These are phyloP conservation scores for Ametastegia equiseti DNA, from an alignment of 2,888 invertebrate species.

Conservation along the genomic window DNA sequence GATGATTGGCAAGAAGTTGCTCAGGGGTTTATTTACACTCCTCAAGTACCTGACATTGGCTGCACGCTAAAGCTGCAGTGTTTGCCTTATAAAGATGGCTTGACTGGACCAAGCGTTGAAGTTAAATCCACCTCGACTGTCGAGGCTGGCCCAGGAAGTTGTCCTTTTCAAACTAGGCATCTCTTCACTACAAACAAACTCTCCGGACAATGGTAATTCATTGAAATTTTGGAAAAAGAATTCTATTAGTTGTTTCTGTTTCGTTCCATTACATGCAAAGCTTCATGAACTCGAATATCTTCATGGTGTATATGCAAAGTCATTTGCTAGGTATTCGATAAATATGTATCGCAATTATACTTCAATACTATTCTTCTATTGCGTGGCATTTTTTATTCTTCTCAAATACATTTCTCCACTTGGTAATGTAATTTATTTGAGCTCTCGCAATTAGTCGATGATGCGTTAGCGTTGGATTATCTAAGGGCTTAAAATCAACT, in stretches of 20 bases:
- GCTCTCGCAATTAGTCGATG: too few species aligned
- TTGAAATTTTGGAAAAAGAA: neutral
- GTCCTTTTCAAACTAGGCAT: slow-evolving; percentile 91
- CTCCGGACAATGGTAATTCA: slow-evolving; percentile 78
- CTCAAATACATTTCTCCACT: neutral
- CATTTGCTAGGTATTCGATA: neutral
- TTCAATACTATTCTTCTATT: neutral
- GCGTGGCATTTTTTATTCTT: neutral
- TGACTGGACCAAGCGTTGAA: slow-evolving; percentile 81
- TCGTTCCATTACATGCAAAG: too few species aligned
- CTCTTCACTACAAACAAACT: slow-evolving; percentile 81
- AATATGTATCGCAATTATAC: neutral
- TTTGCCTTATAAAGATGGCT: slow-evolving; percentile 77
- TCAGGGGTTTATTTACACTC: slow-evolving; percentile 80
- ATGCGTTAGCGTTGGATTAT: too few species aligned
- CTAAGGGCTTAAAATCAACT: neutral
- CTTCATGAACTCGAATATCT: too few species aligned
- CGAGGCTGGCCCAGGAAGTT: slow-evolving; percentile 86
- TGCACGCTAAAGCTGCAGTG: slow-evolving; percentile 82
- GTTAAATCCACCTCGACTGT: slow-evolving; percentile 80
- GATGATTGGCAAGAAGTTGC: slow-evolving; percentile 81
- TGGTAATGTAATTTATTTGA: neutral
- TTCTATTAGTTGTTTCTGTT: too few species aligned
- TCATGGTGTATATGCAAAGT: neutral
- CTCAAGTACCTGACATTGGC: slow-evolving; percentile 82